Evolutionary conservation across 2,888 invertebrate species (phyloP), one percentile per base, ranked within the genome.

Genomic region (Andricus curvator): DNA sequence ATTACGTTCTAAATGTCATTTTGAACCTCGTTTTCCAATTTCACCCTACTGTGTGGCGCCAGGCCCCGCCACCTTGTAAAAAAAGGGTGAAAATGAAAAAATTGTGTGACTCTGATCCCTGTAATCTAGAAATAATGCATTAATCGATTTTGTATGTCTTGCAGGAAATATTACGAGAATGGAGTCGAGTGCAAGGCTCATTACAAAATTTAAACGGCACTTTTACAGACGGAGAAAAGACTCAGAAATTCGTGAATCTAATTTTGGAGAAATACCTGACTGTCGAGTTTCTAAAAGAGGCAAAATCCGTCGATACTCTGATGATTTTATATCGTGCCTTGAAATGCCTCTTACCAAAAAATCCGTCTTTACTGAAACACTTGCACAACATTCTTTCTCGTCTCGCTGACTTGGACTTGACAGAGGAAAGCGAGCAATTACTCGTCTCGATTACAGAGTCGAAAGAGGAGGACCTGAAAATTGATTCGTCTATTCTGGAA

Each of bases 161-260:
- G 25, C 74, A 92, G 91, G 88, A 89, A 60, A 80, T 85, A 29
- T 66, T 91, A 48, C 85, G 91, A 78, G 88, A 89, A 22, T 92
- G 90, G 87, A 86, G 88, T 25, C 83, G 83, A 62, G 80, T 88
- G 0, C 83, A 84, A 2, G 84, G 81, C 9, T 80, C 80, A 13
- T 78, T 90, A 9, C 60, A 84, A 65, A 64, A 85, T 15, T 79
- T 87, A 60, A 56, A 37, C 0, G 78, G 79, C 13, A 51, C 84
- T 37, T 88, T 92, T 65, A 82, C 78, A 41, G 83, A 87, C 68
- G 80, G 85, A 56, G 85, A 88, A 29, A 85, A 84, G 17, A 81
- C 85, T 0, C 68, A 82, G 33, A 81, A 83, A 4, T 87, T 91
- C 29, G 70, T 87, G 0, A 74, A 79, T 5, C 82, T 76, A 15